Evolutionary conservation across 2,797 vertebrate genomes (phyloP), one percentile per base, ranked within the genome.

Genomic region (Smutsia temminckii): DNA sequence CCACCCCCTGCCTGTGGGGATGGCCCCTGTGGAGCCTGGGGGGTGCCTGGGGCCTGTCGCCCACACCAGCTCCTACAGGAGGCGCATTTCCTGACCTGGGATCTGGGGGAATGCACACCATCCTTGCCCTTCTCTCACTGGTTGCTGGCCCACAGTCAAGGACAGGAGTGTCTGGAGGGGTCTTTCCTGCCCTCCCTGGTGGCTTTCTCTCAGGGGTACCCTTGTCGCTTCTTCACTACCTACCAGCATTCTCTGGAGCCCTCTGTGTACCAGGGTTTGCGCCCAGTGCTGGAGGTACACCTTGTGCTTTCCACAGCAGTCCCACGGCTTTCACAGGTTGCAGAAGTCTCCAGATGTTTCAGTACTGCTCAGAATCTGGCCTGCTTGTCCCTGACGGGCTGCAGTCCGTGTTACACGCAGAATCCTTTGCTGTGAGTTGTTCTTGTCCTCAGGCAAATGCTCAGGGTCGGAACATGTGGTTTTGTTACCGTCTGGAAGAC

Each of bases 281-380:
- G 37, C 40, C 29, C 3, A 27, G 59, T 8, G 21, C 84, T 21
- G 42, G 27, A 4, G 57, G 11, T 14, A 1, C 1, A 9, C 42
- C 8, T 0, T 21, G 0, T 2, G 25, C 75, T 51, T 46, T 53
- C 20, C 12, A 8, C 16, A 4, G 72, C 18, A 18, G 20, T 8
- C 0, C 55, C 25, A 0, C 1, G 8, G 13, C 66, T 17, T n/a
- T 53, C 34, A 0, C 0, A 8, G 32, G 40, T 21, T 10, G 40
- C 42, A 34, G 84, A 51, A 20, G 17, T 53, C 18, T 8, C 40
- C 59, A 10, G 5, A 1, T 29, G 23, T 16, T 29, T 20, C 1
- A 6, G n/a, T 46, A 20, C 49, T 13, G 25, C 51, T 68, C 29
- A 20, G 12, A 25, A 18, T 32, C 49, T 64, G 17, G 53, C 53